Conservation (phyloP, 2,888 invertebrate genomes). For the Philaethria dido region DNA sequence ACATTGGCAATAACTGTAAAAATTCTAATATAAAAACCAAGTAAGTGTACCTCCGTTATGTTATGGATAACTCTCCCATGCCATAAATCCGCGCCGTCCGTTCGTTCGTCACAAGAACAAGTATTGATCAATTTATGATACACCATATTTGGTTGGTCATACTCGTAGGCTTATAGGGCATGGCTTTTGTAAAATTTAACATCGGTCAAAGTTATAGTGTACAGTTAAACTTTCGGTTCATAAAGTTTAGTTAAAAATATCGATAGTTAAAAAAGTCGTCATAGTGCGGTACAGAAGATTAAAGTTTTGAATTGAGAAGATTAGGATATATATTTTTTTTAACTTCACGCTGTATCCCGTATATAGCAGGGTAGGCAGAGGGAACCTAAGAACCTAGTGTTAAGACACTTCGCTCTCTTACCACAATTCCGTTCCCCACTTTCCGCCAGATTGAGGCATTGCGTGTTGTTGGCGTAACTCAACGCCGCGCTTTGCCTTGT, state of each 20-base stretch:
- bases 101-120: slow-evolving; percentile 61
- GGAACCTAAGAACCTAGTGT: too few relatives aligned
- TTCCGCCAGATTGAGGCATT: too few relatives aligned
- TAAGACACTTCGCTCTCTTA: too few relatives aligned
- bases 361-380: too few relatives aligned
- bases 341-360: too few relatives aligned
- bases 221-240: not conserved
- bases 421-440: too few relatives aligned
- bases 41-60: slow-evolving; percentile 59
- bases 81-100: slow-evolving; percentile 58
- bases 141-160: slow-evolving; percentile 56
- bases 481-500: too few relatives aligned
- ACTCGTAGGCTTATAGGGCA: slow-evolving; percentile 42
- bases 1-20: slow-evolving; percentile 21
- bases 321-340: too few relatives aligned
- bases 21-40: slow-evolving; percentile 55
- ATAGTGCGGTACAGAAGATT: too few relatives aligned
- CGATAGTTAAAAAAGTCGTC: too few relatives aligned
- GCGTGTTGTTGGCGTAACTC: too few relatives aligned
- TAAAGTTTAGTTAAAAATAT: not conserved
- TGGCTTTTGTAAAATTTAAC: slow-evolving; percentile 34
- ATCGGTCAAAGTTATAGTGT: slow-evolving; percentile 6
- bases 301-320: too few relatives aligned
- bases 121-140: slow-evolving; percentile 68
- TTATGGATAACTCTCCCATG: slow-evolving; percentile 58